These are phyloP conservation scores for Cetoscarus ocellatus DNA, from an alignment of 2,797 vertebrate species.

Conservation along the genomic window DNA sequence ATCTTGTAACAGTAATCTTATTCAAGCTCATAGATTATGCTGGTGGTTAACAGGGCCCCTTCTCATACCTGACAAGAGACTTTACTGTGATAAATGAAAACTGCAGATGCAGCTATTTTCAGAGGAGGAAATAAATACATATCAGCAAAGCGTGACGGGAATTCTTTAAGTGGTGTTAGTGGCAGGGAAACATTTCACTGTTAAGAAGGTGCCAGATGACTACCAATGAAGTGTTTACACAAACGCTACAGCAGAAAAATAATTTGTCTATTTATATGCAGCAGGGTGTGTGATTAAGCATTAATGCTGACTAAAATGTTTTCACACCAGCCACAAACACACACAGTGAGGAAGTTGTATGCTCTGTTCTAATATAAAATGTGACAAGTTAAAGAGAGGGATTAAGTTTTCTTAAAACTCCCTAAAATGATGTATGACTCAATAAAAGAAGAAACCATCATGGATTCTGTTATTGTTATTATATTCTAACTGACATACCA, in stretches of 20 bases:
- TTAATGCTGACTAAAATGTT: constrained; percentile 8
- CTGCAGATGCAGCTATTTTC: constrained; percentile 56
- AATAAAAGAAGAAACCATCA: too few relatives aligned
- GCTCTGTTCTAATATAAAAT: not conserved
- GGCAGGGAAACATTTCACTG: constrained; percentile 7
- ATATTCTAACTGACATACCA: too few relatives aligned
- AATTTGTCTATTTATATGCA: constrained; percentile 9
- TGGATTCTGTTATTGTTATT: too few relatives aligned
- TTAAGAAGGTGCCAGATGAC: constrained; percentile 17
- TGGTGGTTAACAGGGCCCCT: constrained; percentile 45
- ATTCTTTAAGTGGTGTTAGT: constrained; percentile 17
- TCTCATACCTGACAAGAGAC: constrained; percentile 50
- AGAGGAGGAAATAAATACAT: constrained; percentile 2
- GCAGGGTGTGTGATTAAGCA: constrained; percentile 6
- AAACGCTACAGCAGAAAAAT: constrained; percentile 24
- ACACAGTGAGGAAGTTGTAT: not conserved
- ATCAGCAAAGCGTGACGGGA: constrained; percentile 20
- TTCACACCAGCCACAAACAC: not conserved
- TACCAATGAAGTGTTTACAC: constrained; percentile 18
- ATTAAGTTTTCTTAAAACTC: constrained; percentile 10
- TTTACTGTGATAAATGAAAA: constrained; percentile 49
- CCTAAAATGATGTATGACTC: not conserved
- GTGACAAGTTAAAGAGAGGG: not conserved
- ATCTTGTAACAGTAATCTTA: constrained; percentile 28
- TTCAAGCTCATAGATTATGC: constrained; percentile 24